Evolutionary conservation across 2,888 invertebrate genomes (phyloP).

Genomic region (Trilocha varians): DNA sequence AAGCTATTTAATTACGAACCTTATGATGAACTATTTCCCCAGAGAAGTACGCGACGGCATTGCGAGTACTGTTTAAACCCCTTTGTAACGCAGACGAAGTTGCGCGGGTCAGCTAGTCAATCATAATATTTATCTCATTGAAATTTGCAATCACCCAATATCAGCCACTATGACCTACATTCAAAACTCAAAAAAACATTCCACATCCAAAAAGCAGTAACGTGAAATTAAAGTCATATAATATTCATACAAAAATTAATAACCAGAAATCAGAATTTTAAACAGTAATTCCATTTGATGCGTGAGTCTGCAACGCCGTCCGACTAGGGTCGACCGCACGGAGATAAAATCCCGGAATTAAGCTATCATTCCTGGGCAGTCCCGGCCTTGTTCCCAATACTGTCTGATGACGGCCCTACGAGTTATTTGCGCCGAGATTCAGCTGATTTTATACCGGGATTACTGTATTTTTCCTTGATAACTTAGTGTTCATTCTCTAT

Average conservation of each 20-base stretch:
- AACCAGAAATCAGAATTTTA: not conserved
- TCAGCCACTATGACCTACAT: not conserved
- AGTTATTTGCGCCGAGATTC: constrained; percentile 20
- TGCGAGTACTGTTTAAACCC: too few species aligned
- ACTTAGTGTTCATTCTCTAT: not conserved
- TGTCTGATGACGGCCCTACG: constrained; percentile 24
- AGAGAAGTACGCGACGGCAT: too few species aligned
- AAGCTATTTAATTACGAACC: too few species aligned
- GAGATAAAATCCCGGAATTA: constrained; percentile 44
- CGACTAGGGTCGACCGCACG: constrained; percentile 7
- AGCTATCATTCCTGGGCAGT: constrained; percentile 34
- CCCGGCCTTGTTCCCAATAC: constrained; percentile 24
- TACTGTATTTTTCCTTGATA: not conserved
- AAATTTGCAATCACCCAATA: too few species aligned
- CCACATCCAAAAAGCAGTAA: not conserved
- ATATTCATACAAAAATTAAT: not conserved
- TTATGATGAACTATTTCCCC: too few species aligned
- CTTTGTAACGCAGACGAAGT: too few species aligned
- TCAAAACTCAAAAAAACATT: not conserved
- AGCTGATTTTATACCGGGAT: constrained; percentile 14
- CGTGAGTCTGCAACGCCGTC: not conserved
- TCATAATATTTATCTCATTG: too few species aligned
- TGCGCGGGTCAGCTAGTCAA: too few species aligned
- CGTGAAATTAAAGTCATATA: not conserved
- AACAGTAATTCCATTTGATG: not conserved